These are phyloP conservation scores for Cisticola juncidis DNA, from an alignment of 2,113 vertebrate species.

Conservation along the genomic window DNA sequence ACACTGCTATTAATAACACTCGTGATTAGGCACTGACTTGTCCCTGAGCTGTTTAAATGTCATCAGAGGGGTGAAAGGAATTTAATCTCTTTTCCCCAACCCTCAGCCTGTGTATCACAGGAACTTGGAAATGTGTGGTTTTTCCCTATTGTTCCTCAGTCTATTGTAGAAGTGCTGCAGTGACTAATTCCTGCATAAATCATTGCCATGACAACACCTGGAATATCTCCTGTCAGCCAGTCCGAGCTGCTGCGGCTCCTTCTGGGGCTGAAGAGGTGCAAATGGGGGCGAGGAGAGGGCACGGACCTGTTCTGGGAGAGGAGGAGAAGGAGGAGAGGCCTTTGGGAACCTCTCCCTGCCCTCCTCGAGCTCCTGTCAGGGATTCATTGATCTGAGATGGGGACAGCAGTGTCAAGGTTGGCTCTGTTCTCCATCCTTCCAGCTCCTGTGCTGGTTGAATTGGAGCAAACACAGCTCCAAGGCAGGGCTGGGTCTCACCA, in stretches of 20 bases:
- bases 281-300: neutral
- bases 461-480: no score
- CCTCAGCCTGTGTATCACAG: neutral
- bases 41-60: slow-evolving; percentile 14
- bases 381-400: neutral
- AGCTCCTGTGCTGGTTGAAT: no score
- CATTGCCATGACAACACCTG: slow-evolving; percentile 74
- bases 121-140: slow-evolving; percentile 1
- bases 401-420: rapidly evolving
- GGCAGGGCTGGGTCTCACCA: no score
- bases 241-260: neutral
- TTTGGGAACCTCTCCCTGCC: neutral
- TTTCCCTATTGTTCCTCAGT: slow-evolving; percentile 41
- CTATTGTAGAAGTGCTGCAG: slow-evolving; percentile 13
- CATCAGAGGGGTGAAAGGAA: neutral
- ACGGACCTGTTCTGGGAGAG: neutral
- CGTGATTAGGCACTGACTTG: slow-evolving; percentile 17
- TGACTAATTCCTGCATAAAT: slow-evolving; percentile 50
- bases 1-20: slow-evolving; percentile 4
- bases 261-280: neutral
- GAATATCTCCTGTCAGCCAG: neutral
- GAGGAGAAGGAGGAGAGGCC: no score
- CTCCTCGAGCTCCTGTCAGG: rapidly evolving
- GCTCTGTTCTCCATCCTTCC: no score
- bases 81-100: neutral